Evolutionary conservation across 2,113 vertebrate genomes (phyloP).

Genomic region (Panthera uncia): DNA sequence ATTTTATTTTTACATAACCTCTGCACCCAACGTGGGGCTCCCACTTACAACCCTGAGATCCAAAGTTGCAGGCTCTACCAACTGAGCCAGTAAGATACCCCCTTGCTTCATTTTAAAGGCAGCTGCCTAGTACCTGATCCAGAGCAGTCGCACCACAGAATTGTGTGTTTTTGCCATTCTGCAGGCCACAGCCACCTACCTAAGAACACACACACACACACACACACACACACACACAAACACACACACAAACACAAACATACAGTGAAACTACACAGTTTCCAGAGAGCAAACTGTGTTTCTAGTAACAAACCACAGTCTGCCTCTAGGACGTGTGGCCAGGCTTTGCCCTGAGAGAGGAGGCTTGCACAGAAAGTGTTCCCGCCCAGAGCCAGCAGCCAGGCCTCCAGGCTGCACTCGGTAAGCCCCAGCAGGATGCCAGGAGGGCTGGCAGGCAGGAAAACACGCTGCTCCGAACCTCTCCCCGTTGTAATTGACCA

Average conservation of each 20-base stretch:
- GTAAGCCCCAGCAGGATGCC: constrained; percentile 69
- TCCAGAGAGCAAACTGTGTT: constrained; percentile 40
- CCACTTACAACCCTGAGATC: not conserved
- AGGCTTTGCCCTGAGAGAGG: not conserved
- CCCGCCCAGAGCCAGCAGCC: constrained; percentile 13
- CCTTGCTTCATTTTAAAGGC: not conserved
- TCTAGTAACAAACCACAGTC: constrained; percentile 56
- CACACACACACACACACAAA: not conserved
- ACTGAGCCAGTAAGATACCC: not conserved
- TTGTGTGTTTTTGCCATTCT: not conserved
- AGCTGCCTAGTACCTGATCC: not conserved
- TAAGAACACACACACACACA: not conserved
- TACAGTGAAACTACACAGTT: not conserved
- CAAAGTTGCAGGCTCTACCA: not conserved
- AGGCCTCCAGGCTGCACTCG: not conserved
- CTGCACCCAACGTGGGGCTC: not conserved
- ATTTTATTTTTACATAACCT: not conserved
- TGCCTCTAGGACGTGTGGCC: constrained; percentile 7
- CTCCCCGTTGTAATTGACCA: constrained; percentile 85
- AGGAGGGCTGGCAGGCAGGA: constrained; percentile 38
- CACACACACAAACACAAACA: not conserved
- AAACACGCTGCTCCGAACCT: constrained; percentile 13
- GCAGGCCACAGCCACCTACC: not conserved
- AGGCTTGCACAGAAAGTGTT: not conserved
- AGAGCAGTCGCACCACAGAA: not conserved